Evolutionary conservation across 1,140 invertebrate genomes (phyloP), one percentile per base, ranked within the genome.

Genomic region (Eupristina koningsbergeri): DNA sequence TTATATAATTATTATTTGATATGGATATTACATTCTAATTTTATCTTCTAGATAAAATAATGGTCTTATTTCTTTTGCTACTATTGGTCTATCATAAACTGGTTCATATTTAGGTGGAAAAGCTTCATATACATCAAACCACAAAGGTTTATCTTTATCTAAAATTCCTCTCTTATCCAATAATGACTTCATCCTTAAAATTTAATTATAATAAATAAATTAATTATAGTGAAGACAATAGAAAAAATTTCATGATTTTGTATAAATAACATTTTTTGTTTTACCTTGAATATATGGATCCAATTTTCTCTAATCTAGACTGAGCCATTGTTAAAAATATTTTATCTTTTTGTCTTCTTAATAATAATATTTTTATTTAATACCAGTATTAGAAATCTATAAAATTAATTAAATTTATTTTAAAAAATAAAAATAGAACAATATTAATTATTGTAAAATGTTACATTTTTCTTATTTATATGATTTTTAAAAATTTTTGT

Each of bases 31-130:
- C 97, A 95, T 96, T 95, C 97, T 93, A 26, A 97, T 93, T 77
- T 93, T 89, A 93, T 99, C 98, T 93, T 98, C 98, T 85, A 94
- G 92, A 87, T 98, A 98, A 81, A 98, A 95, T 83, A 98, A 97
- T 71, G 94, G 90, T 86, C 89, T 93, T 19, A 97, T 91, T 69
- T 94, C 89, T 53, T 93, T 91, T 29, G 93, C 91, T 1, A 94
- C 92, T 50, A 93, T 92, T 41, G 94, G 93, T 87, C 96, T 93
- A 71, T 95, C 94, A 92, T 93, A 97, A 61, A 91, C 91, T 15
- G 97, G 98, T 88, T 97, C 95, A 64, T 94, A 90, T 86, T 95
- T 95, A 6, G 98, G 98, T 13, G 97, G 97, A 93, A 97, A 98
- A 19, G 95, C 94, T 92, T 95, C 94, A 89, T 98, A 98, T 29